Base-by-base conservation (phyloP, 1,140 invertebrate genomes). In the Cotesia vestalis region DNA sequence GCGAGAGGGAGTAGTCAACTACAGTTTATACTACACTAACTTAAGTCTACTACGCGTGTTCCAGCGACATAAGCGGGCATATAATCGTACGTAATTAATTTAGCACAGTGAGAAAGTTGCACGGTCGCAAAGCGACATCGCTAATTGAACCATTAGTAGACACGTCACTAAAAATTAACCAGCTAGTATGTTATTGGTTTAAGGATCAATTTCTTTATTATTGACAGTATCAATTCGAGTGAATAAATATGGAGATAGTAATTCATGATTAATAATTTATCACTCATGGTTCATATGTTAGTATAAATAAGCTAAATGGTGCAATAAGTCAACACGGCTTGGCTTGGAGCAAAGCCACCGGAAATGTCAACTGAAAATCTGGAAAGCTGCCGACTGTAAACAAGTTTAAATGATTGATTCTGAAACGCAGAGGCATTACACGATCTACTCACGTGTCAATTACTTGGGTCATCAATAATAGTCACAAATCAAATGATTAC, bases 101-200 rank as follows among this genome's bases (percentile, higher is more conserved):
- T 69, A 73, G 73, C 67, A 64, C 35, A 63, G 61, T 62, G 63
- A 36, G 17, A n/a, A 66, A 52, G 51, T 69, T 72, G 63, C 17
- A 62, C 46, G 66, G 66, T 69, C 57, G 57, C 34, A 64, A 66
- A 59, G 73, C 53, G 52, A 66, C 63, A 59, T 68, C 61, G 51
- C 69, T 77, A 77, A 77, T 77, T 76, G 70, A 74, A 72, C 71
- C 69, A 75, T 77, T 75, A 77, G 72, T 73, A 73, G 66, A 72
- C 66, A 62, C 64, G 73, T 76, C 60, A 62, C 63, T 67, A 68
- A 68, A 74, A 74, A 76, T 74, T 76, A 76, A 73, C 66, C 17
- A 52, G 27, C 46, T 52, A 52, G 4, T 11, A 35, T 27, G 36
- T 34, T 17, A 34, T 59, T 59, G n/a, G 57, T 20, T 20, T 59